Percentiles rank a stretch among this genome's conserved stretches.
Evolutionary conservation across 2,888 invertebrate genomes (phyloP).

Genomic region (Polymixis lichenea): DNA sequence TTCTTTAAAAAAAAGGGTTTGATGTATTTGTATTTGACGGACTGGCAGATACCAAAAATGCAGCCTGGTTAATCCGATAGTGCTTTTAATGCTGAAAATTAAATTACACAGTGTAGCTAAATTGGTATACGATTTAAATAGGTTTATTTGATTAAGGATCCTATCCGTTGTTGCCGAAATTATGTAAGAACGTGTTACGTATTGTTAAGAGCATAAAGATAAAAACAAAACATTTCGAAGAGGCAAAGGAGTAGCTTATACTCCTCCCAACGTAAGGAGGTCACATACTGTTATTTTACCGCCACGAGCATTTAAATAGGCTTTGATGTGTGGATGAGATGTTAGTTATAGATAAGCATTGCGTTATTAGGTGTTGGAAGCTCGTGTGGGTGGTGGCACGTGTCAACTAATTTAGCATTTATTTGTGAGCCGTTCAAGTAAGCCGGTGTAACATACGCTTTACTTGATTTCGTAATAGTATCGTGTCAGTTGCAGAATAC

Average conservation of each 20-base stretch:
- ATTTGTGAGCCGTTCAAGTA: constrained; percentile 30
- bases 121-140: not conserved
- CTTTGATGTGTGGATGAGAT: constrained; percentile 83
- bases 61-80: not conserved
- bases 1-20: no score
- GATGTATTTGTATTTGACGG: not conserved
- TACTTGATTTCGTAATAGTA: constrained; percentile 30
- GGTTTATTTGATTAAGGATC: not conserved
- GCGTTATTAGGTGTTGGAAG: constrained; percentile 51
- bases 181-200: not conserved
- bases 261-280: constrained; percentile 1
- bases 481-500: constrained; percentile 34
- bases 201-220: not conserved
- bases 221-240: constrained; percentile 1
- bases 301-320: constrained; percentile 81
- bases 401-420: constrained; percentile 47
- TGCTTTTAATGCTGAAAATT: not conserved
- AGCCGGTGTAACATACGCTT: constrained; percentile 8
- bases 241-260: constrained; percentile 4
- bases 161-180: not conserved
- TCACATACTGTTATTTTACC: constrained; percentile 73
- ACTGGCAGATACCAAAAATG: not conserved
- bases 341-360: constrained; percentile 73
- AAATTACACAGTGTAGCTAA: not conserved
- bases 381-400: constrained; percentile 43